These are phyloP conservation scores for Volucella bombylans DNA, from an alignment of 2,888 invertebrate species.

Conservation along the genomic window DNA sequence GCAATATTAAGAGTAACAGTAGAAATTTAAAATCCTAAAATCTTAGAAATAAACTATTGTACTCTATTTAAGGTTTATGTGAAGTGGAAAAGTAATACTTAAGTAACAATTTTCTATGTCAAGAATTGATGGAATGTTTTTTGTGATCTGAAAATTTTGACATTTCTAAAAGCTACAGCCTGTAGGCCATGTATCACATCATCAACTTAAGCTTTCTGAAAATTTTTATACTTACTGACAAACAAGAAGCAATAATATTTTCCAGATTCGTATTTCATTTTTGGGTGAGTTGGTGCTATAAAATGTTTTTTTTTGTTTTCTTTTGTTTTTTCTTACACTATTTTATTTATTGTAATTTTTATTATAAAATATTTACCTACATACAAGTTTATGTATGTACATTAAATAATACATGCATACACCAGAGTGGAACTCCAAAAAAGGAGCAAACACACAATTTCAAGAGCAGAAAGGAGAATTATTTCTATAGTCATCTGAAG, in stretches of 20 bases:
- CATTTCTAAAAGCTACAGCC: slow-evolving; percentile 17
- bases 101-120: not conserved
- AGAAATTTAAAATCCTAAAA: not conserved
- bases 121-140: not conserved
- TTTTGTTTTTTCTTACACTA: too few relatives aligned
- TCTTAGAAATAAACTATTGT: not conserved
- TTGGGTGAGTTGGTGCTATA: slow-evolving; percentile 24
- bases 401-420: too few relatives aligned
- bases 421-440: too few relatives aligned
- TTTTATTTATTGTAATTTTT: too few relatives aligned
- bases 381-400: too few relatives aligned
- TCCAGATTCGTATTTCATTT: slow-evolving; percentile 17
- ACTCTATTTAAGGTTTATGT: slow-evolving; percentile 1
- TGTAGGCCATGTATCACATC: slow-evolving; percentile 51
- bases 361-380: too few relatives aligned
- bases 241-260: slow-evolving; percentile 12
- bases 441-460: too few relatives aligned
- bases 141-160: slow-evolving; percentile 21
- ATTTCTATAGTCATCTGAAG: too few relatives aligned
- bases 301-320: too few relatives aligned
- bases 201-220: slow-evolving; percentile 28
- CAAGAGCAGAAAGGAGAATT: too few relatives aligned
- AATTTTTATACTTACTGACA: not conserved
- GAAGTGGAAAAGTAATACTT: not conserved
- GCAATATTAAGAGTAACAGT: too few relatives aligned